Evolutionary conservation across 2,888 invertebrate species (phyloP).

Genomic region (Dorcus hopei): DNA sequence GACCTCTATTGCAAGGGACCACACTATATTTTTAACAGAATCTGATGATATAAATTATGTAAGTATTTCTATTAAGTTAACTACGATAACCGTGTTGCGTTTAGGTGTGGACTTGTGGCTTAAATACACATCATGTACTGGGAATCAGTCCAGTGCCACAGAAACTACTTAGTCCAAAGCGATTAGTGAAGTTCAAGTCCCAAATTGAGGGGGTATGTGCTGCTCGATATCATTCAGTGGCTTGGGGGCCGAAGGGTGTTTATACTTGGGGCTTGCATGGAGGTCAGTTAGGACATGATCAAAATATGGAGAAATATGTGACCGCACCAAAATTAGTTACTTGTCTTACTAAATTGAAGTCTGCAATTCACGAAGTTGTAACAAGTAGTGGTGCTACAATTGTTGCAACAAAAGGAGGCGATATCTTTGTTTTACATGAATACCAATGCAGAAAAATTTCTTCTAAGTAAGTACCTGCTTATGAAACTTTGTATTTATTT

Average conservation of each 20-base stretch:
- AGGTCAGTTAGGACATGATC: constrained; percentile 75
- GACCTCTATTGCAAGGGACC: constrained; percentile 64
- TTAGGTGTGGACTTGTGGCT: constrained; percentile 61
- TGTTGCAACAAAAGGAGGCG: constrained; percentile 62
- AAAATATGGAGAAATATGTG: constrained; percentile 47
- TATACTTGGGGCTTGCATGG: constrained; percentile 81
- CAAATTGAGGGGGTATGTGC: constrained; percentile 60
- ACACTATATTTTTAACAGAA: constrained; percentile 63
- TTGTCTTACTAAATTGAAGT: constrained; percentile 28
- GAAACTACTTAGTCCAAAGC: constrained; percentile 49
- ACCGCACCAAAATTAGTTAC: constrained; percentile 52
- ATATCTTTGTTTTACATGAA: constrained; percentile 68
- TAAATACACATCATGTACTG: constrained; percentile 63
- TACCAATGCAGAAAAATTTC: constrained; percentile 68
- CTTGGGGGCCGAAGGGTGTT: constrained; percentile 59
- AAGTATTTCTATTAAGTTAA: constrained; percentile 4
- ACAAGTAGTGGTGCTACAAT: constrained; percentile 69
- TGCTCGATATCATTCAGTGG: constrained; percentile 69
- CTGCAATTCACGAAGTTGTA: constrained; percentile 48
- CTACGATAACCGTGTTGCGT: constrained; percentile 6
- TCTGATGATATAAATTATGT: constrained; percentile 56
- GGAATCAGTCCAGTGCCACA: constrained; percentile 57
- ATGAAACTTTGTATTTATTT: background rate
- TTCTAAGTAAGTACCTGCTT: constrained; percentile 49
- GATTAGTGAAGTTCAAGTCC: constrained; percentile 44